Evolutionary conservation across 2,888 invertebrate species (phyloP), one percentile per base, ranked within the genome.

Genomic region (Acleris literana): DNA sequence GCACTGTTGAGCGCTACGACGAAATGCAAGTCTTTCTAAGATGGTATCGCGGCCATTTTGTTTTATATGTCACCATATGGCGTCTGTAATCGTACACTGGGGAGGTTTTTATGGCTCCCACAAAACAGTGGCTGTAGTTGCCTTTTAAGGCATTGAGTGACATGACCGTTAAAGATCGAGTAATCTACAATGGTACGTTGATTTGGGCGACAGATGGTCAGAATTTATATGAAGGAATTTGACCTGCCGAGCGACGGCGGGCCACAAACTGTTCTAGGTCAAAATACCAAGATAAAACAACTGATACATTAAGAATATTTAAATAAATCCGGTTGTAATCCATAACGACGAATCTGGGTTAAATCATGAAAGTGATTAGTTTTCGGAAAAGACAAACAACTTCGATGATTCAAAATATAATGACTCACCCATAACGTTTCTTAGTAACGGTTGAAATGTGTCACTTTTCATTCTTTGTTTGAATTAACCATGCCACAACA

Each of bases 121-220:
- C 78, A 79, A 80, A 78, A 81, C 79, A 81, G 72, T 76, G 71
- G 70, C 74, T 76, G 78, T 74, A 73, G 76, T 80, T 73, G 79
- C 88, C 87, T 56, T 88, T 83, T 79, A 89, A 71, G 88, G 88
- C 70, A 75, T 81, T 83, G 81, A 84, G 81, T 82, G 83, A 80
- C 81, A 81, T 72, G 72, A 82, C 83, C 80, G 84, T 85, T 85
- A 81, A 80, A 75, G 74, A 71, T 75, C 75, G 76, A 80, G 78
- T 80, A 78, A 79, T 76, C 68, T 74, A 86, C 84, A 85, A 85
- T 85, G 75, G 81, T 71, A 68, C 74, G 76, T 79, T 83, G 81
- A 84, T 86, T 87, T 79, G 71, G 72, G 70, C 68, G 72, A 77
- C 82, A 82, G 76, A 84, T 82, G 82, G 78, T 76, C 73, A 69